Percentiles rank a stretch among this genome's conserved stretches.
These are phyloP conservation scores for Schizothorax lantsangensis DNA, from an alignment of 2,797 vertebrate species.

Conservation along the genomic window DNA sequence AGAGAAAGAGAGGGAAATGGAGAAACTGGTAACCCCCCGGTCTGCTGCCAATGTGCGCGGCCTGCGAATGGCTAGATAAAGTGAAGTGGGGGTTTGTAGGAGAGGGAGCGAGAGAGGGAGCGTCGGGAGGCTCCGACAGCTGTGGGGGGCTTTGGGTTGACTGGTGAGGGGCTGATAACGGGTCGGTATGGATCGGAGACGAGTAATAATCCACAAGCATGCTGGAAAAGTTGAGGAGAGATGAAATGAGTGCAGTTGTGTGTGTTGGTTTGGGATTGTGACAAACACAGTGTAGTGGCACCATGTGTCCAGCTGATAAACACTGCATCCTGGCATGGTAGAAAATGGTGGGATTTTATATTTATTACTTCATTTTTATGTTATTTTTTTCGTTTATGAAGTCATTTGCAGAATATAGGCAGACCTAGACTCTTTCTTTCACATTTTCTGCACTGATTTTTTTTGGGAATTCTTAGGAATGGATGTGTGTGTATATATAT, in stretches of 20 bases:
- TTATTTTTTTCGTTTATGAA: neutral
- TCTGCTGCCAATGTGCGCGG: constrained; percentile 77
- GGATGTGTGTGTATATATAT: no score
- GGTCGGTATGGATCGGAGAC: constrained; percentile 81
- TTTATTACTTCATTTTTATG: neutral
- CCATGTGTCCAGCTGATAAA: constrained; percentile 14
- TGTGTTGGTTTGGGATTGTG: constrained; percentile 36
- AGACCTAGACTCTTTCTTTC: neutral
- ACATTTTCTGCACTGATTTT: no score
- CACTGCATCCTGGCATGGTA: constrained; percentile 21
- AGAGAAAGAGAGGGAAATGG: constrained; percentile 49
- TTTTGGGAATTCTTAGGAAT: no score
- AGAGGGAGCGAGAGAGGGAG: constrained; percentile 60
- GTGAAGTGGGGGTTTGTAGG: constrained; percentile 69
- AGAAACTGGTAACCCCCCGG: constrained; percentile 61
- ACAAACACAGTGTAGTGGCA: constrained; percentile 7
- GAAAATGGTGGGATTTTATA: neutral
- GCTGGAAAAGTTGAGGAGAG: constrained; percentile 46
- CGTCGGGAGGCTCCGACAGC: constrained; percentile 81
- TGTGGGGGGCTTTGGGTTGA: constrained; percentile 82
- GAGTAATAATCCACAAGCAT: constrained; percentile 80
- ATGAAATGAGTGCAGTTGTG: constrained; percentile 34
- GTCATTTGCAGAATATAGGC: neutral
- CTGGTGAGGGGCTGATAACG: constrained; percentile 93
- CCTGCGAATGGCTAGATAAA: constrained; percentile 88